Evolutionary conservation across 2,113 vertebrate genomes (phyloP), one percentile per base, ranked within the genome.

Genomic region (Prunella himalayana): DNA sequence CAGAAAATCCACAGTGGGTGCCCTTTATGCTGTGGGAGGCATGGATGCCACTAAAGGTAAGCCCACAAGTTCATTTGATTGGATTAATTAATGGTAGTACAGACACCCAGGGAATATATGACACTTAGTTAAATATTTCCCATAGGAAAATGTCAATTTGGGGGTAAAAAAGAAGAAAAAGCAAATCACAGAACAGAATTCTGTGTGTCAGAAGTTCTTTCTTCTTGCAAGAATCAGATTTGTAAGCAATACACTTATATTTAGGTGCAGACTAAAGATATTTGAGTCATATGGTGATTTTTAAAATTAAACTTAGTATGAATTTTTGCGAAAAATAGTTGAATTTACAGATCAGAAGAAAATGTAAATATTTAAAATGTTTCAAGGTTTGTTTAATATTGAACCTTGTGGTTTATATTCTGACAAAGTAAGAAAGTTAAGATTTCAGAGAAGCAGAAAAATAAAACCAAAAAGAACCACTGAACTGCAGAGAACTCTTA

Each of bases 1-100:
- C 11, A 98, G 99, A n/a, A 99, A 99, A 96, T 99, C 99, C 35
- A 99, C 99, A 7, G 99, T 99, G 42, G 99, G 99, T 11, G 98
- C 99, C 18, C 99, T 99, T 56, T 99, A 99, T 91, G 99, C 99
- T 65, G 99, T 99, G 13, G 99, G 99, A 91, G 99, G 99, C 69
- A 99, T 99, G 99, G 99, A 99, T 97, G 97, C 99, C 47, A 98
- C 98, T 35, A 99, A 99, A 99, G 99, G 99, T 99, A 85, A 93
- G 88, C 70, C 44, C 23, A 60, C n/a, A 5, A 30, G 23, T 45
- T 15, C 10, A 9, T 59, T 19, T 6, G 35, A 21, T 42, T 42
- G 18, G 21, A 25, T 56, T 78, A 42, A 39, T 75, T 76, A 44
- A 37, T 16, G 68, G 19, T 3, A 17, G 57, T 22, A 4, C 33